These are phyloP conservation scores for Pseudeuparius sepicola DNA, from an alignment of 2,888 invertebrate genomes.

Conservation along the genomic window DNA sequence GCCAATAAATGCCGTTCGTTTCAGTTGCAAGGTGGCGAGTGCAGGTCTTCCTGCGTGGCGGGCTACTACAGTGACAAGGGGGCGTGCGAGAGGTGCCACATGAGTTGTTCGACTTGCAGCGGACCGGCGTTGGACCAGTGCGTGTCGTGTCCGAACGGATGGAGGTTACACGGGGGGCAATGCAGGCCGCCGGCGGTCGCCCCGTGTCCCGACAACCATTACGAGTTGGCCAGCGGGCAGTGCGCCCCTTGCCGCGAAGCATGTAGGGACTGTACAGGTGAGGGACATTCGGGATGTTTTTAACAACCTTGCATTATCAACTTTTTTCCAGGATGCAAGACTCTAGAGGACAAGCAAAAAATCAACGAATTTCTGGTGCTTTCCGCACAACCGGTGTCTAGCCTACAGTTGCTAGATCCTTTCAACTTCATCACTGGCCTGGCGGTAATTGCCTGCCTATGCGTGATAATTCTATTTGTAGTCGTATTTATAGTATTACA, in stretches of 20 bases:
- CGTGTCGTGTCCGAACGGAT: conserved; percentile 69
- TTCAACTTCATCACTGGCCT: conserved; percentile 57
- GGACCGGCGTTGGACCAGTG: conserved; percentile 79
- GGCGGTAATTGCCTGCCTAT: conserved; percentile 56
- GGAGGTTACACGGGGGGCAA: conserved; percentile 75
- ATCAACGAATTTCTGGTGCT: conserved; percentile 38
- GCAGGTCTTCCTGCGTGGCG: conserved; percentile 66
- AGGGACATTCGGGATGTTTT: too few species aligned
- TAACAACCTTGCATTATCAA: too few species aligned
- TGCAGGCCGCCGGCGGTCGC: conserved; percentile 80
- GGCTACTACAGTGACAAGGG: conserved; percentile 83
- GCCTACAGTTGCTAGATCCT: conserved; percentile 39
- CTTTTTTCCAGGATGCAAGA: conserved; percentile 36
- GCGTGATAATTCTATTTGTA: conserved; percentile 59
- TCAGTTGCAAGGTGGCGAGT: conserved; percentile 68
- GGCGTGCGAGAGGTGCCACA: conserved; percentile 71
- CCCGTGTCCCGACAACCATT: conserved; percentile 80
- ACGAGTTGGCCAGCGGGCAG: conserved; percentile 67
- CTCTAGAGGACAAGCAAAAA: conserved; percentile 37
- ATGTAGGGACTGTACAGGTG: conserved; percentile 78
- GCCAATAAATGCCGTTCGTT: conserved; percentile 18
- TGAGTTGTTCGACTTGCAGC: conserved; percentile 76
- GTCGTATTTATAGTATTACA: conserved; percentile 62
- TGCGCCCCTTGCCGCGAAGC: conserved; percentile 85
- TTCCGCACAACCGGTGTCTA: conserved; percentile 38